A percentile compares a stretch with the other conserved stretches of the same genome.
These are phyloP conservation scores for Dromaius novaehollandiae DNA, from an alignment of 2,113 vertebrate species.

Conservation along the genomic window DNA sequence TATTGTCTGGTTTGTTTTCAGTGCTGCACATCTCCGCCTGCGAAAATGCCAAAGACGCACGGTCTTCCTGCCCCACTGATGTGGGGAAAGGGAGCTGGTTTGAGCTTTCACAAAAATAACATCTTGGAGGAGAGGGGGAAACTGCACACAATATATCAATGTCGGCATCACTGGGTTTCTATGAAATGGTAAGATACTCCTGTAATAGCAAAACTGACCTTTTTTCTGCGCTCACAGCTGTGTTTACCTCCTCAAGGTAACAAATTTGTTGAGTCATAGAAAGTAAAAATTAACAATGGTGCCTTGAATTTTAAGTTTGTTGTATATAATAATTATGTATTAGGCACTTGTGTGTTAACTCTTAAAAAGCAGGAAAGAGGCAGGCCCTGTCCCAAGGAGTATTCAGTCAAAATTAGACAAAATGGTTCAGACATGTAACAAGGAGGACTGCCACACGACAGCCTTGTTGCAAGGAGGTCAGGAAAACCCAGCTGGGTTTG, in stretches of 20 bases:
- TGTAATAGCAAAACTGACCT: background rate
- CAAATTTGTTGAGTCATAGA: slow-evolving; percentile 62
- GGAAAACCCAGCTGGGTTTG: background rate
- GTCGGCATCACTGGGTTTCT: background rate
- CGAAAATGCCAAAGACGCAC: background rate
- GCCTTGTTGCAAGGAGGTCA: background rate
- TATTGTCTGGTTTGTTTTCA: background rate
- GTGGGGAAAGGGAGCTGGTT: slow-evolving; percentile 8
- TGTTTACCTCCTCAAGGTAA: slow-evolving; percentile 15
- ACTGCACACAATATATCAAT: background rate
- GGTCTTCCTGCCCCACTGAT: background rate
- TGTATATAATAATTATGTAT: background rate
- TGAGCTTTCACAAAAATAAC: slow-evolving; percentile 19
- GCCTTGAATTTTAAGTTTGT: slow-evolving; percentile 20
- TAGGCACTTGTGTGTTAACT: accelerated
- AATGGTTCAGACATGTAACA: background rate
- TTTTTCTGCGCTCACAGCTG: background rate
- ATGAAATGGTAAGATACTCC: background rate
- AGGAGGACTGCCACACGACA: background rate
- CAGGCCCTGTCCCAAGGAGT: background rate
- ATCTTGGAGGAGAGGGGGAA: background rate
- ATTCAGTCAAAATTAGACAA: background rate
- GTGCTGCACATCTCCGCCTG: background rate
- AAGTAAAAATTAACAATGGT: slow-evolving; percentile 1
- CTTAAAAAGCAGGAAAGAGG: background rate